phyloP scores from a whole-genome alignment of 1,140 invertebrate species.

The Aphaenogaster ashmeadi region DNA sequence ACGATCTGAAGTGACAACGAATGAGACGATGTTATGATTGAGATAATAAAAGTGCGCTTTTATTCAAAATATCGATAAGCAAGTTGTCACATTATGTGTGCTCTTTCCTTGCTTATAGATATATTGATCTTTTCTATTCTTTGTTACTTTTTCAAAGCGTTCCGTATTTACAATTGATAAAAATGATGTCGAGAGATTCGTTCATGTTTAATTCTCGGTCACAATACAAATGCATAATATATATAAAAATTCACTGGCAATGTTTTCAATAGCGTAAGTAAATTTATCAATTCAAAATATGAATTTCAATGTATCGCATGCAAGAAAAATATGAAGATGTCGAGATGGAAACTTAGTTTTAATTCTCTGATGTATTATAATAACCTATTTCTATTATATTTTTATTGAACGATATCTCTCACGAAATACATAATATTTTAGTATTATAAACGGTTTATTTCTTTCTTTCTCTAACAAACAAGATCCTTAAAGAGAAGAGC shows the following conservation, averaged over 20 bases:
- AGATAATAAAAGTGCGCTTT: conserved; percentile 23
- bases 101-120: neutral
- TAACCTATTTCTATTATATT: neutral
- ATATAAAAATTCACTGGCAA: neutral
- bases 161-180: neutral
- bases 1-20: conserved; percentile 27
- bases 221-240: neutral
- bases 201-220: neutral
- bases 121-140: neutral
- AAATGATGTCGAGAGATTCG: conserved; percentile 13
- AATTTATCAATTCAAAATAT: conserved; percentile 13
- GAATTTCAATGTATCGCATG: neutral
- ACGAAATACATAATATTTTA: conserved; percentile 6
- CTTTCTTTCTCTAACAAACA: neutral
- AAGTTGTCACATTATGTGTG: neutral
- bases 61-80: neutral
- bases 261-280: neutral
- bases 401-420: conserved; percentile 1
- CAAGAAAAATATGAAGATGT: neutral
- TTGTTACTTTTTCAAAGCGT: neutral
- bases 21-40: neutral
- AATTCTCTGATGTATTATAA: neutral
- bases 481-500: neutral
- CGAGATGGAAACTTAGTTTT: conserved; percentile 13
- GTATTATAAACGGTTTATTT: neutral